Percentiles rank a stretch among this genome's conserved stretches.
phyloP scores from a whole-genome alignment of 2,113 vertebrate genomes.

The Cephalopholis sonnerati region DNA sequence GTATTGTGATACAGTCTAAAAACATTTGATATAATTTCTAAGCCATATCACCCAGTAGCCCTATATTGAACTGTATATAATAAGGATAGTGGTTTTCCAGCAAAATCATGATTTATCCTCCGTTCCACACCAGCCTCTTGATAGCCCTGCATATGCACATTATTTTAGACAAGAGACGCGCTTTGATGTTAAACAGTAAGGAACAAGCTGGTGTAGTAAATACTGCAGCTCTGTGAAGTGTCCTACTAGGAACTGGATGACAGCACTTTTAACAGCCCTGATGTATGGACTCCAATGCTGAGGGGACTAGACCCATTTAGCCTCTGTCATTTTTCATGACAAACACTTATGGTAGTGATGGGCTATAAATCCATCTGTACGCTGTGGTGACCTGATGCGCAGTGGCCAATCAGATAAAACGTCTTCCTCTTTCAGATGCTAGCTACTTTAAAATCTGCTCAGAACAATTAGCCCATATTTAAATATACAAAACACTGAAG shows the following conservation, averaged over 20 bases:
- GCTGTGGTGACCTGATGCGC: conserved; percentile 69
- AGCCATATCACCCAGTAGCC: too few species aligned
- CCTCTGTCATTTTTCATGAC: conserved; percentile 86
- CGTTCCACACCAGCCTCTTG: conserved; percentile 22
- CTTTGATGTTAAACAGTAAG: conserved; percentile 46
- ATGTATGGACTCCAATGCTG: conserved; percentile 83
- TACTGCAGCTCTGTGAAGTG: conserved; percentile 70
- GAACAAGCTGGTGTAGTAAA: conserved; percentile 70
- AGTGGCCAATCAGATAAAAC: conserved; percentile 51
- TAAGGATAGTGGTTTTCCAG: neutral
- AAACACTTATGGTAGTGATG: conserved; percentile 81
- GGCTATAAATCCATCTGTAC: conserved; percentile 83
- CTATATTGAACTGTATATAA: neutral
- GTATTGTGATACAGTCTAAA: too few species aligned
- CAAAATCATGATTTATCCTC: conserved; percentile 16
- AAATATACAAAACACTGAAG: conserved; percentile 1
- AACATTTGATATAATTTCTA: too few species aligned
- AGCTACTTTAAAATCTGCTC: conserved; percentile 26
- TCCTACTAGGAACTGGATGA: conserved; percentile 67
- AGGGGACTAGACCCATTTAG: conserved; percentile 85
- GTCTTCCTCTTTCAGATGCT: conserved; percentile 24
- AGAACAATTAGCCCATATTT: conserved; percentile 4
- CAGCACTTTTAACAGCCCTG: conserved; percentile 82
- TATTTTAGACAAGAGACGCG: conserved; percentile 36
- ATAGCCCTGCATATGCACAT: conserved; percentile 38